Conservation (phyloP, 2,113 vertebrate species). For the Illadopsis cleaveri region DNA sequence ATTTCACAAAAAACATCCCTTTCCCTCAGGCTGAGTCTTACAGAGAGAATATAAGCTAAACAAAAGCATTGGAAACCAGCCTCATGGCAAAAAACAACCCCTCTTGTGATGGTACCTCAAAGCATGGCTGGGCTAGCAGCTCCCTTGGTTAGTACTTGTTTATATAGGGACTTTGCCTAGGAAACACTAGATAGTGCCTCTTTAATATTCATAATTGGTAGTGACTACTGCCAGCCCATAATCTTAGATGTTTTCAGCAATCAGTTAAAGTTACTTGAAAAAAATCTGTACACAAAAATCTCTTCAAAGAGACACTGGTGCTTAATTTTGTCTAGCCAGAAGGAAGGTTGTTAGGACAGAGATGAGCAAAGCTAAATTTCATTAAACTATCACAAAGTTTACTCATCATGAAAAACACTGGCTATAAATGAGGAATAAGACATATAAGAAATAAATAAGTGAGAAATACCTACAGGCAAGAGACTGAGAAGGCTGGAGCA, state of each 20-base stretch:
- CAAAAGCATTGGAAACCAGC: neutral
- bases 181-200: neutral
- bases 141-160: neutral
- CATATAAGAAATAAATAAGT: constrained; percentile 27
- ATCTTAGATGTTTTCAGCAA: constrained; percentile 35
- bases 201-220: constrained; percentile 1
- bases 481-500: neutral
- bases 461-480: neutral
- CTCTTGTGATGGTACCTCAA: neutral
- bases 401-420: constrained; percentile 23
- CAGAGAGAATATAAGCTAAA: neutral
- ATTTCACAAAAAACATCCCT: neutral
- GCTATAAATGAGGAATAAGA: constrained; percentile 17
- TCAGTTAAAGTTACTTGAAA: constrained; percentile 15
- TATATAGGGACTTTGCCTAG: neutral
- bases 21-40: neutral
- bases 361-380: constrained; percentile 38
- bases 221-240: neutral
- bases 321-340: constrained; percentile 55
- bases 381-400: constrained; percentile 53
- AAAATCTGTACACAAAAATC: constrained; percentile 23
- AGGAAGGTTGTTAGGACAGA: constrained; percentile 48
- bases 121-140: neutral
- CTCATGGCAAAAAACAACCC: neutral
- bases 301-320: constrained; percentile 25